A percentile compares a stretch with the other conserved stretches of the same genome.
These are phyloP conservation scores for Petromus typicus DNA, from an alignment of 2,113 vertebrate species.

Conservation along the genomic window DNA sequence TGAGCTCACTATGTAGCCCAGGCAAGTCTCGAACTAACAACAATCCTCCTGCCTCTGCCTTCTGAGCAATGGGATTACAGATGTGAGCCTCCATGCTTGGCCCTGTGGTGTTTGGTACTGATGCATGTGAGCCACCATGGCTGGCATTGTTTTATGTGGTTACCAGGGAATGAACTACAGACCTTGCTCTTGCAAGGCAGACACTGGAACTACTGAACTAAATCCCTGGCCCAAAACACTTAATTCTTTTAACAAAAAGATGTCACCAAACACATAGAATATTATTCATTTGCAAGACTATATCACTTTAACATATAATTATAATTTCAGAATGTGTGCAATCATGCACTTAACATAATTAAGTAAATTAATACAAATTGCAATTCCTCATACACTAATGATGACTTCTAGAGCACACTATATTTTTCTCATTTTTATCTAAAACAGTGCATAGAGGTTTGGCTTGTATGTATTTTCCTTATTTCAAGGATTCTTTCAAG, in stretches of 20 bases:
- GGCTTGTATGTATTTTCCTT: not conserved
- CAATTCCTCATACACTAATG: not conserved
- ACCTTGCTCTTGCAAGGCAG: too few species aligned
- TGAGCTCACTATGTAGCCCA: too few species aligned
- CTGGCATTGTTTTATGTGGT: too few species aligned
- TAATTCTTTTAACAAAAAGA: conserved; percentile 57
- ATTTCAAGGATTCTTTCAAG: conserved; percentile 60
- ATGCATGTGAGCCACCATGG: too few species aligned
- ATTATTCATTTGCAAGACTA: conserved; percentile 53
- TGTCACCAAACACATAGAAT: conserved; percentile 21
- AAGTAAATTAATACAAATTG: conserved; percentile 49
- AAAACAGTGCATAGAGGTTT: not conserved
- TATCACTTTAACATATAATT: not conserved
- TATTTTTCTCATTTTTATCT: conserved; percentile 21
- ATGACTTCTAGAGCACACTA: conserved; percentile 14
- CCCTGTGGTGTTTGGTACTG: too few species aligned
- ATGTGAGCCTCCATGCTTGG: too few species aligned
- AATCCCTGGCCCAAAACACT: too few species aligned
- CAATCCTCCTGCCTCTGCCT: too few species aligned
- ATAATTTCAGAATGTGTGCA: conserved; percentile 37
- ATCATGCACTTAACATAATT: not conserved
- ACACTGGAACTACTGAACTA: too few species aligned
- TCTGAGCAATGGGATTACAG: too few species aligned
- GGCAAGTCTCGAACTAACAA: too few species aligned
- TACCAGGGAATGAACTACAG: too few species aligned